These are phyloP conservation scores for Nymphalis urticae DNA, from an alignment of 2,888 invertebrate genomes.

Conservation along the genomic window DNA sequence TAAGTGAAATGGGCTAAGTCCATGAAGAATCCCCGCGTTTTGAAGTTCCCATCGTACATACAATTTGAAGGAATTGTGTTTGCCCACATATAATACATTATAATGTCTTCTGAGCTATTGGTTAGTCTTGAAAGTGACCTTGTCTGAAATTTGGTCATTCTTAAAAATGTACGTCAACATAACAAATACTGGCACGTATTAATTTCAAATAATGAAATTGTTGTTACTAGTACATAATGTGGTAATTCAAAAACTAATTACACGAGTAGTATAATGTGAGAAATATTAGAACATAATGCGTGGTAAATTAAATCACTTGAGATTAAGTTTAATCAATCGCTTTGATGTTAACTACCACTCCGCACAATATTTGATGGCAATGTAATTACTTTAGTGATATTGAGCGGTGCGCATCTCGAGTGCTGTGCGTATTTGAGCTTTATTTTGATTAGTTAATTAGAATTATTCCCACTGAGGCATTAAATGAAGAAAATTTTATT, in stretches of 20 bases:
- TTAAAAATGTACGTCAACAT: no score
- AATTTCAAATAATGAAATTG: no score
- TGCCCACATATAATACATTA: no score
- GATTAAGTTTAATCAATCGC: conserved; percentile 53
- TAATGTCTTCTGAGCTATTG: no score
- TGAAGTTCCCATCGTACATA: no score
- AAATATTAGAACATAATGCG: not conserved
- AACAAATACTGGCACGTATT: no score
- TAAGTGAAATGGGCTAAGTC: no score
- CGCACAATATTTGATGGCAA: conserved; percentile 52
- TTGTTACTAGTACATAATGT: no score
- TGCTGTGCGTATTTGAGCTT: conserved; percentile 52
- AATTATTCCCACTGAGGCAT: not conserved
- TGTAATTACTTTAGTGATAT: conserved; percentile 59
- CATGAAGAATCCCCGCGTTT: no score
- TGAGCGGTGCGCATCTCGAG: conserved; percentile 48
- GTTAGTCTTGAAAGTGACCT: no score
- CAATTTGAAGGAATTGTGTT: no score
- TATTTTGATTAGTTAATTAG: conserved; percentile 18
- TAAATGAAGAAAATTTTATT: not conserved
- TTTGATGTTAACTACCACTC: conserved; percentile 51
- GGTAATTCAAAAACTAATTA: not conserved
- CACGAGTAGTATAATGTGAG: not conserved
- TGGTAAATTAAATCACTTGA: conserved; percentile 31
- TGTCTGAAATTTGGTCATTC: no score